Conservation (phyloP, 92 coral and sea anemone species). For the Phenganax subtilis region DNA sequence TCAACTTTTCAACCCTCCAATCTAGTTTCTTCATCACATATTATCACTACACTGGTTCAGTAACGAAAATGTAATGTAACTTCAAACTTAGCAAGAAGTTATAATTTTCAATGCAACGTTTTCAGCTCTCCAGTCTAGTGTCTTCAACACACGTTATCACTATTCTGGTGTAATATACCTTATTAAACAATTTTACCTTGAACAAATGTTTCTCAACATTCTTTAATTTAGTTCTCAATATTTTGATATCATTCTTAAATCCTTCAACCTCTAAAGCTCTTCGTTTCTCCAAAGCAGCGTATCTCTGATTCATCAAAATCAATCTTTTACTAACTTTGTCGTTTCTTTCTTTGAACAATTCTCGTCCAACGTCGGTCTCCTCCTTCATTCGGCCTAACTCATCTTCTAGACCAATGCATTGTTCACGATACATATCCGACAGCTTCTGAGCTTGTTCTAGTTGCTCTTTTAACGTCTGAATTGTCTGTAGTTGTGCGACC, state of each 20-base stretch:
- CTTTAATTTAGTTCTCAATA: slow-evolving; percentile 83
- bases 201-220: slow-evolving; percentile 90
- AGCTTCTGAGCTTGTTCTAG: slow-evolving; percentile 90
- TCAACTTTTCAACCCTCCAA: too few species aligned
- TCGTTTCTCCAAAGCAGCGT: slow-evolving; percentile 82
- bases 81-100: too few species aligned
- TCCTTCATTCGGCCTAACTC: slow-evolving; percentile 86
- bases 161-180: too few species aligned
- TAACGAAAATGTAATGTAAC: too few species aligned
- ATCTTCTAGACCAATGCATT: slow-evolving; percentile 93
- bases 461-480: slow-evolving; percentile 83
- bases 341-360: slow-evolving; percentile 85
- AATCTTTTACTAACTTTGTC: slow-evolving; percentile 88
- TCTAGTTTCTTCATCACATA: too few species aligned
- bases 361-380: slow-evolving; percentile 90
- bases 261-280: slow-evolving; percentile 95
- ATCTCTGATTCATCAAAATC: slow-evolving; percentile 80
- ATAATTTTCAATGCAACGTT: too few species aligned
- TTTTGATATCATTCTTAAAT: slow-evolving; percentile 83
- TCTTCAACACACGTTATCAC: too few species aligned
- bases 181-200: slow-evolving; percentile 55
- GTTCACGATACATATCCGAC: slow-evolving; percentile 97
- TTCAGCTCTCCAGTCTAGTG: too few species aligned
- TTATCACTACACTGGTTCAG: too few species aligned
- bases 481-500: slow-evolving; percentile 77